Evolutionary conservation across 2,113 vertebrate genomes (phyloP).

Genomic region (Pyrgilauda ruficollis): DNA sequence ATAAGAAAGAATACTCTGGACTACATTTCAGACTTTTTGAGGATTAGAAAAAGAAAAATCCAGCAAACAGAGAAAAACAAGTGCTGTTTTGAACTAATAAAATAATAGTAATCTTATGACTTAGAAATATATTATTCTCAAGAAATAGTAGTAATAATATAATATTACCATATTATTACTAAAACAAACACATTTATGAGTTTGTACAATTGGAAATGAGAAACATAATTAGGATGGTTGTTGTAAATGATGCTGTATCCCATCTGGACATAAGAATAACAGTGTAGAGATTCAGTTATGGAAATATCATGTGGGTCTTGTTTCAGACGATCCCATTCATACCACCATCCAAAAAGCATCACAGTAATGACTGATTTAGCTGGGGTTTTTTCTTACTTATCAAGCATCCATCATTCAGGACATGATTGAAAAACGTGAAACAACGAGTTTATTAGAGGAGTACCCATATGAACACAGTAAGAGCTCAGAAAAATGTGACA

Average conservation of each 20-base stretch:
- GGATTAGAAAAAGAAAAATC: neutral
- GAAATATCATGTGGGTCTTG: neutral
- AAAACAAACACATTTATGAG: neutral
- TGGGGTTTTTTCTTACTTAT: slow-evolving; percentile 14
- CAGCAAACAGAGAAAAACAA: neutral
- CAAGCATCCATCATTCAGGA: slow-evolving; percentile 65
- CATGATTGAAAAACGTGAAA: slow-evolving; percentile 32
- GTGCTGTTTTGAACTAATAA: neutral
- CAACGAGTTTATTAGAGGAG: neutral
- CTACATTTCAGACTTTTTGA: neutral
- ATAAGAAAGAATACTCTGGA: neutral
- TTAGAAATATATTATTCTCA: neutral
- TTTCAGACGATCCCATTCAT: slow-evolving; percentile 55
- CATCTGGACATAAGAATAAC: neutral
- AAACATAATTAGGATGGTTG: neutral
- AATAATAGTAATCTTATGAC: neutral
- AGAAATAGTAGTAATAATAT: neutral
- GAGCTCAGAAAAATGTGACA: neutral
- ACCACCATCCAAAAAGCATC: slow-evolving; percentile 70
- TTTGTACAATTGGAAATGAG: neutral
- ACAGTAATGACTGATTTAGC: slow-evolving; percentile 61
- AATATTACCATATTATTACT: neutral
- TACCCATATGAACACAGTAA: neutral
- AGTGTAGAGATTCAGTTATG: neutral
- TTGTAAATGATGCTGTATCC: neutral